Evolutionary conservation across 1,140 invertebrate genomes (phyloP).

Genomic region (Scaptomyza pallida): DNA sequence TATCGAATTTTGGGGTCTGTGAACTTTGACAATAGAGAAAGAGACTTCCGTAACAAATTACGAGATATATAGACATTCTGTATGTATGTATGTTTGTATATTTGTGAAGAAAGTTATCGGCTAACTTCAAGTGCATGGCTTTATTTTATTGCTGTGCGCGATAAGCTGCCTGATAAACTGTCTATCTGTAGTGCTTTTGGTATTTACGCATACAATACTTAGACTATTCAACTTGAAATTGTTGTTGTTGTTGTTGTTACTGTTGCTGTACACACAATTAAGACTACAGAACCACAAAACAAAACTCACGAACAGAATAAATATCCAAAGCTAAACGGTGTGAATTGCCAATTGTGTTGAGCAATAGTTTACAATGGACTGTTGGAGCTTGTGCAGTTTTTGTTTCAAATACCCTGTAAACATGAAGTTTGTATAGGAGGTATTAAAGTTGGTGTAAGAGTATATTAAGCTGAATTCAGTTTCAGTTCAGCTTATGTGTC

Average conservation of each 20-base stretch:
- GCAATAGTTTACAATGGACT: neutral
- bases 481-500: no score
- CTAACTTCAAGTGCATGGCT: conserved; percentile 1
- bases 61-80: neutral
- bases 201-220: neutral
- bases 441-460: no score
- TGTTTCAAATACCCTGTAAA: neutral
- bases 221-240: neutral
- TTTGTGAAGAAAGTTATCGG: conserved; percentile 12
- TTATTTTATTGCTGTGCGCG: neutral
- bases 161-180: conserved; percentile 2
- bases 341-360: neutral
- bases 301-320: conserved; percentile 7
- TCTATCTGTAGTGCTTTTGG: neutral
- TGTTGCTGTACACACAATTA: neutral
- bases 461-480: no score
- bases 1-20: conserved; percentile 21
- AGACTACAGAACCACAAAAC: neutral
- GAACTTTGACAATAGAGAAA: conserved; percentile 13
- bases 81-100: neutral
- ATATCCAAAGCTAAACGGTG: neutral
- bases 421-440: neutral
- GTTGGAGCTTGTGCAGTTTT: neutral
- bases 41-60: no score
- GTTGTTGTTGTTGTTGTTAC: no score